Percentiles rank a stretch among this genome's conserved stretches.
Conservation (phyloP, 2,797 vertebrate species). For the Hipposideros larvatus region DNA sequence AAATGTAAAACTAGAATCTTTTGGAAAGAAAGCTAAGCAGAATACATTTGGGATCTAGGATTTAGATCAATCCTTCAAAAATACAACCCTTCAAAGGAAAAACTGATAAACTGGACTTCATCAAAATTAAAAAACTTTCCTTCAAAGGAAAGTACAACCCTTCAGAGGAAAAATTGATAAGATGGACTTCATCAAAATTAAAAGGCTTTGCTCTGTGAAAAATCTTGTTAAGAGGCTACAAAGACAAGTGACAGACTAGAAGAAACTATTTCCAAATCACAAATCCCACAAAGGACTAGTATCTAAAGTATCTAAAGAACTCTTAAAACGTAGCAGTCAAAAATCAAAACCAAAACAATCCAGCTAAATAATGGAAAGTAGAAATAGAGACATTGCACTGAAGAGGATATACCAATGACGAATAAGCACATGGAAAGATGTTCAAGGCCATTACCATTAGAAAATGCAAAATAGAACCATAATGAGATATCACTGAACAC, state of each 20-base stretch:
- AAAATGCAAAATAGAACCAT: not conserved
- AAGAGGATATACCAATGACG: too few relatives aligned
- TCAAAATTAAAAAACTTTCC: not conserved
- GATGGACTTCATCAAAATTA: not conserved
- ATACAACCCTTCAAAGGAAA: not conserved
- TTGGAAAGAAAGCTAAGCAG: too few relatives aligned
- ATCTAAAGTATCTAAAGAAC: not conserved
- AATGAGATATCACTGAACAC: fast-evolving
- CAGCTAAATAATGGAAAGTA: not conserved
- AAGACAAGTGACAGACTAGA: not conserved
- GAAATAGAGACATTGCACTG: not conserved
- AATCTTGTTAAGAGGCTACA: not conserved
- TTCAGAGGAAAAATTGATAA: not conserved
- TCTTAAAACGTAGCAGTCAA: not conserved
- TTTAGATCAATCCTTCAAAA: not conserved
- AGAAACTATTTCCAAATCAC: too few relatives aligned
- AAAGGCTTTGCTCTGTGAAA: not conserved
- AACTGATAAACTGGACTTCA: not conserved
- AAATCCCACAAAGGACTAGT: not conserved
- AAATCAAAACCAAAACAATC: not conserved
- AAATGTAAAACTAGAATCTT: not conserved
- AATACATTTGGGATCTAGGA: not conserved
- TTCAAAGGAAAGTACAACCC: too few relatives aligned
- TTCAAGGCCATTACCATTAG: fast-evolving
- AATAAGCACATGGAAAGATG: not conserved